Percentiles rank a stretch among this genome's conserved stretches.
Evolutionary conservation across 1,140 invertebrate species (phyloP).

Genomic region (Idris sp.): DNA sequence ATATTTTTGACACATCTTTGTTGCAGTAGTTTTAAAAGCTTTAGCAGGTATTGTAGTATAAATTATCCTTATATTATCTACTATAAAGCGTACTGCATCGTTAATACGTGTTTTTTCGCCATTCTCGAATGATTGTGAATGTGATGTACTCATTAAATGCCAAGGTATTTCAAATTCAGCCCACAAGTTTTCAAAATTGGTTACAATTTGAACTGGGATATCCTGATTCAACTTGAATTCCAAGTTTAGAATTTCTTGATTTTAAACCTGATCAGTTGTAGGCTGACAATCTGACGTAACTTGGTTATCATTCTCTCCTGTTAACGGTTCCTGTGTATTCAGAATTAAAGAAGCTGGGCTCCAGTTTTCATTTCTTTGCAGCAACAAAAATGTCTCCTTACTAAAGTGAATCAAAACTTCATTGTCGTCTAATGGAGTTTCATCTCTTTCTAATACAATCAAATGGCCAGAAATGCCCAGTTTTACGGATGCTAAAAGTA

Average conservation of each 20-base stretch:
- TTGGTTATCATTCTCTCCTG: not conserved
- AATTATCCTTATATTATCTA: conserved; percentile 5
- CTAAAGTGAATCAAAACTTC: conserved; percentile 7
- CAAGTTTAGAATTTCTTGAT: too few species aligned
- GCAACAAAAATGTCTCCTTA: conserved; percentile 2
- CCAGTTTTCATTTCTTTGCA: conserved; percentile 12
- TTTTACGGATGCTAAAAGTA: too few species aligned
- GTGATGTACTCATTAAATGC: too few species aligned
- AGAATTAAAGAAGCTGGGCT: too few species aligned
- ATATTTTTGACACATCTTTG: conserved; percentile 8
- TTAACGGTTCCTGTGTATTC: not conserved
- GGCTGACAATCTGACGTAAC: too few species aligned
- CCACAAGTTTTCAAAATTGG: too few species aligned
- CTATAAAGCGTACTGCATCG: conserved; percentile 4
- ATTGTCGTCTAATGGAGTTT: conserved; percentile 6
- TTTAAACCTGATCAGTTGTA: too few species aligned
- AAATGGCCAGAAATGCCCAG: too few species aligned
- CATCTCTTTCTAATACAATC: conserved; percentile 3
- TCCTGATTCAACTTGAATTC: too few species aligned
- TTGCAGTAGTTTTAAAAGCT: conserved; percentile 5
- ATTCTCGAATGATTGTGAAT: too few species aligned
- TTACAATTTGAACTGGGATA: too few species aligned
- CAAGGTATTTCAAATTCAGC: too few species aligned
- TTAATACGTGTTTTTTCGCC: not conserved
- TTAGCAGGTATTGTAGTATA: conserved; percentile 1